These are phyloP conservation scores for Hyla sarda DNA, from an alignment of 2,113 vertebrate genomes.

Conservation along the genomic window DNA sequence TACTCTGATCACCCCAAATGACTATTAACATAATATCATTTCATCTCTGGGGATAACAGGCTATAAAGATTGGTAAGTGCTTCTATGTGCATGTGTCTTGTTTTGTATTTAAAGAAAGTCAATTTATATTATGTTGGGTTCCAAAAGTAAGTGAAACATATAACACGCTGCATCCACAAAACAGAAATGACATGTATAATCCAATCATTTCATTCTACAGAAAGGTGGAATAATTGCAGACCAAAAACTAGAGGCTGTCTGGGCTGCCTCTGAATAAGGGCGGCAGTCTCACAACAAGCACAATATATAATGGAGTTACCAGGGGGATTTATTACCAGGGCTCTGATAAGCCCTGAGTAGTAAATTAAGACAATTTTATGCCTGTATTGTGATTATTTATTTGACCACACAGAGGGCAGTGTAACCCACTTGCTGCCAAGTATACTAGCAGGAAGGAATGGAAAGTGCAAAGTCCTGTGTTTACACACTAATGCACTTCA, in stretches of 20 bases:
- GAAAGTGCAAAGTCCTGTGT: neutral
- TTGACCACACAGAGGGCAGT: constrained; percentile 43
- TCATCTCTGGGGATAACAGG: no score
- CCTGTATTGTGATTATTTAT: constrained; percentile 33
- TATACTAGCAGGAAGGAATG: neutral
- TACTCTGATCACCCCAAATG: no score
- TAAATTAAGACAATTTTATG: constrained; percentile 44
- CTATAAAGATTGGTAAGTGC: neutral
- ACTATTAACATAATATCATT: no score
- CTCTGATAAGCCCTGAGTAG: constrained; percentile 25
- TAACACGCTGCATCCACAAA: neutral
- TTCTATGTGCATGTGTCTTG: neutral
- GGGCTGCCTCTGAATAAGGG: constrained; percentile 2
- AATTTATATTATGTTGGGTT: neutral
- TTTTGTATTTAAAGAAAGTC: neutral
- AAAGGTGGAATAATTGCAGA: constrained; percentile 12
- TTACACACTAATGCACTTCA: neutral
- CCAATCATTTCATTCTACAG: constrained; percentile 14
- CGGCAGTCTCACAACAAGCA: constrained; percentile 11
- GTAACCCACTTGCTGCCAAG: constrained; percentile 38
- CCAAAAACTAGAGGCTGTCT: neutral
- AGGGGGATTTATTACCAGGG: constrained; percentile 23
- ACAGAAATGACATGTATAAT: constrained; percentile 13
- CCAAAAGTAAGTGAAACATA: neutral
- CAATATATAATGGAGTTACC: constrained; percentile 28